These are phyloP conservation scores for Myiozetetes cayanensis DNA, from an alignment of 2,113 vertebrate genomes.

Conservation along the genomic window DNA sequence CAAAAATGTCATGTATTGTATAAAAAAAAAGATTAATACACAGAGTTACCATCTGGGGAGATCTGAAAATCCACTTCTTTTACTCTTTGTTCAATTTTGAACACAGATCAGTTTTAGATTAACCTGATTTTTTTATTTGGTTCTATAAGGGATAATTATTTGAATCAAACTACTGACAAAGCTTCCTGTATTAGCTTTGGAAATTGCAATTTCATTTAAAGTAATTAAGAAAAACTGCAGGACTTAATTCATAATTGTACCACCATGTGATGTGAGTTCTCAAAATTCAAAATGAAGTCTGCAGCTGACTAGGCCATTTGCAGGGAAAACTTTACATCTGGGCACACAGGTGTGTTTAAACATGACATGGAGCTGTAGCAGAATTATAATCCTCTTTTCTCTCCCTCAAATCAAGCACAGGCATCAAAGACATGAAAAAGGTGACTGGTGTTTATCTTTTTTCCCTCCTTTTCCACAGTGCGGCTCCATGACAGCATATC, in stretches of 20 bases:
- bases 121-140: neutral
- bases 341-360: neutral
- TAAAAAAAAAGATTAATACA: neutral
- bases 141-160: neutral
- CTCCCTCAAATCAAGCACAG: neutral
- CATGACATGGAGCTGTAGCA: neutral
- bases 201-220: neutral
- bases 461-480: conserved; percentile 67
- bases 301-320: neutral
- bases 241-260: neutral
- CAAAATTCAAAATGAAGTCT: neutral
- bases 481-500: conserved; percentile 89
- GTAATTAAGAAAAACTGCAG: neutral
- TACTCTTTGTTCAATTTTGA: neutral
- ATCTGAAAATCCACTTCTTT: neutral
- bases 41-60: neutral
- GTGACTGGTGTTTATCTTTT: neutral
- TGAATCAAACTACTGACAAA: neutral
- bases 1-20: neutral
- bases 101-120: neutral
- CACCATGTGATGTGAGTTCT: neutral
- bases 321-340: neutral
- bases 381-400: neutral
- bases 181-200: neutral
- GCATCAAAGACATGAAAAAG: neutral